These are phyloP conservation scores for Eremophila alpestris DNA, from an alignment of 2,797 vertebrate genomes.

Conservation along the genomic window DNA sequence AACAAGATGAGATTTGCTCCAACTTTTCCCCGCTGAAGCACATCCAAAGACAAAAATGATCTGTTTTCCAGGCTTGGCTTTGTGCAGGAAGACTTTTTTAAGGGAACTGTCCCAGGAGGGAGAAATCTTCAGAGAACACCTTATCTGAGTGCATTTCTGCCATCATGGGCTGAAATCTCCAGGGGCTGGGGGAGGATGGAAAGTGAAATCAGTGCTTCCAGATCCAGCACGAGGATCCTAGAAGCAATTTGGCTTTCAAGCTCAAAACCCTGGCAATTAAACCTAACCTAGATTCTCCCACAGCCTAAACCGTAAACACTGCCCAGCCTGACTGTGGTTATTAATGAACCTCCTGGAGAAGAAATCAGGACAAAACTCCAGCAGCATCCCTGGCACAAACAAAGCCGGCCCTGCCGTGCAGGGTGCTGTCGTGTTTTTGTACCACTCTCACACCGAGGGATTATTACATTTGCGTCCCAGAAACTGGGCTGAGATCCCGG, in stretches of 20 bases:
- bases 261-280: slow-evolving; percentile 46
- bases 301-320: slow-evolving; percentile 23
- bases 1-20: not conserved
- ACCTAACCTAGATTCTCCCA: slow-evolving; percentile 56
- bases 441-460: not conserved
- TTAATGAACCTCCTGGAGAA: slow-evolving; percentile 46
- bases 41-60: not conserved
- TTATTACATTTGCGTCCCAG: slow-evolving; percentile 53
- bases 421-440: slow-evolving; percentile 47
- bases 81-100: not conserved
- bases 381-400: slow-evolving; percentile 30
- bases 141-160: not conserved
- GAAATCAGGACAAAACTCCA: slow-evolving; percentile 47
- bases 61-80: not conserved
- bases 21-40: not conserved
- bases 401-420: not conserved
- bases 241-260: slow-evolving; percentile 34
- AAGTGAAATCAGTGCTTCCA: slow-evolving; percentile 10
- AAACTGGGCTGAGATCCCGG: slow-evolving; percentile 6
- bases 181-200: not conserved
- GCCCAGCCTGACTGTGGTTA: not conserved
- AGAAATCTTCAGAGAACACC: slow-evolving; percentile 9
- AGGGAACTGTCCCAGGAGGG: not conserved
- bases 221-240: slow-evolving; percentile 9
- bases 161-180: slow-evolving; percentile 27